Base-by-base conservation (phyloP, 2,888 invertebrate species). In the Melitaea athalia region DNA sequence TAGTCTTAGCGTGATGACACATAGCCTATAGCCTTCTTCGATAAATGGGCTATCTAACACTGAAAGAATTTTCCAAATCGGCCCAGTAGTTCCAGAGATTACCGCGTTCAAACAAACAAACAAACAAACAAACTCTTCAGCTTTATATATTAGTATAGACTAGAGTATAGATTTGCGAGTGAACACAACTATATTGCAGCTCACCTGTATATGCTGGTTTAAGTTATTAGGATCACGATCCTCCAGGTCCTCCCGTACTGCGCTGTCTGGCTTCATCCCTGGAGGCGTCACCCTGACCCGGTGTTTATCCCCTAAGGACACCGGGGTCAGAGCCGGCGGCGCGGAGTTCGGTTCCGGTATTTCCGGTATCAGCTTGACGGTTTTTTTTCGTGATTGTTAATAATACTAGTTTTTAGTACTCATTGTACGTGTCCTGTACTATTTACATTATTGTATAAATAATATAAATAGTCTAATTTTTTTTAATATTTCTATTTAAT, bases 121-220 rank as follows among this genome's bases (percentile, higher is more conserved):
- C n/a, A n/a, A n/a, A n/a, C n/a, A n/a, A n/a, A n/a, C n/a, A n/a
- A n/a, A n/a, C n/a, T n/a, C n/a, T n/a, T n/a, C n/a, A n/a, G n/a
- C n/a, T n/a, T n/a, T n/a, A n/a, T n/a, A n/a, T n/a, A n/a, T n/a
- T n/a, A n/a, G n/a, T n/a, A n/a, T n/a, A n/a, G n/a, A n/a, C n/a
- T n/a, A n/a, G n/a, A n/a, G n/a, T n/a, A n/a, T n/a, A n/a, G n/a
- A n/a, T 24, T 24, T 24, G 24, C 24, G 24, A 24, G 24, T 3
- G 24, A 24, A 24, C 24, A 24, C 24, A 24, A 24, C 3, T 24
- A 24, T 24, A 24, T 24, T 1, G 24, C 24, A 24, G 5, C 33
- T 79, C 84, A 96, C 96, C 94, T 95, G 95, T 61, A 96, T 89
- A 83, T 96, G 95, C 69, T 94, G 93, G 79, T 96, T 96, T 71